Percentiles rank a stretch among this genome's conserved stretches.
Conservation (phyloP, 1,140 invertebrate species). For the Trachymyrmex cornetzi region DNA sequence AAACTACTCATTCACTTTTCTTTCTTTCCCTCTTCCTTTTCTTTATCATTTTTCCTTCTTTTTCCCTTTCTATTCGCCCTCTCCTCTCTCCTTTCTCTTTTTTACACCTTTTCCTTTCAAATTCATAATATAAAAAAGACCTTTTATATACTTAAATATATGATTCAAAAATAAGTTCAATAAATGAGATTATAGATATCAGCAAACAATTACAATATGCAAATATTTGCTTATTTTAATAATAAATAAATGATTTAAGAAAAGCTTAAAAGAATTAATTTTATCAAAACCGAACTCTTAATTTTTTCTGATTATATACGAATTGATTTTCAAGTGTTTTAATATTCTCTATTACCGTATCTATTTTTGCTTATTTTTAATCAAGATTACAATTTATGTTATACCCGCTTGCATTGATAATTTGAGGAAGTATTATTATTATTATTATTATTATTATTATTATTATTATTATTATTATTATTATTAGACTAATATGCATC, state of each 20-base stretch:
- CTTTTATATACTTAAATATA: conserved; percentile 9
- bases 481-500: conserved; percentile 34
- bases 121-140: conserved; percentile 25
- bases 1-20: conserved; percentile 12
- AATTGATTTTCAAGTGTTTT: neutral
- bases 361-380: conserved; percentile 17
- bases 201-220: conserved; percentile 18
- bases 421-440: conserved; percentile 11
- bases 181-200: conserved; percentile 33
- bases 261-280: neutral
- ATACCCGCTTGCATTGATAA: conserved; percentile 32
- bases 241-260: conserved; percentile 3
- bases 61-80: neutral
- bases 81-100: conserved; percentile 5
- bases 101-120: conserved; percentile 16
- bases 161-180: conserved; percentile 15
- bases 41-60: neutral
- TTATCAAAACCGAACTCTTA: neutral
- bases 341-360: neutral
- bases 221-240: conserved; percentile 20
- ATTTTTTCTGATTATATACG: neutral
- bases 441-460: neutral
- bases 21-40: conserved; percentile 11
- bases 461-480: neutral
- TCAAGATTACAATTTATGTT: conserved; percentile 16